Percentiles rank a stretch among this genome's conserved stretches.
phyloP scores from a whole-genome alignment of 2,797 vertebrate species.

The Sternotherus odoratus region DNA sequence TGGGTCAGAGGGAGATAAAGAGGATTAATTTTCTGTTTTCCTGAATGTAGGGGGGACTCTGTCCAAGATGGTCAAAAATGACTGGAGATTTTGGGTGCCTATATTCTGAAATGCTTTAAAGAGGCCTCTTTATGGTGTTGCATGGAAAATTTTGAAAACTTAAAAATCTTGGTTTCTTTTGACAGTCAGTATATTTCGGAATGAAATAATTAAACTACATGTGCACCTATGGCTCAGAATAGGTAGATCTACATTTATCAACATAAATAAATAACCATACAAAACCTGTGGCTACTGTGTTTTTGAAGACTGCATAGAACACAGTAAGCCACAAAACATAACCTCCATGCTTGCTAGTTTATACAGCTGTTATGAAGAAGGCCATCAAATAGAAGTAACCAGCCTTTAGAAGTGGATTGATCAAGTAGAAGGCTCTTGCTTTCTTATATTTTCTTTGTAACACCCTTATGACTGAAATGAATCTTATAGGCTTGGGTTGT shows the following conservation, averaged over 20 bases:
- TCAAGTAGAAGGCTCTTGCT: neutral
- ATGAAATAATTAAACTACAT: neutral
- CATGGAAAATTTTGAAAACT: neutral
- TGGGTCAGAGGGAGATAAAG: neutral
- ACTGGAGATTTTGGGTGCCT: neutral
- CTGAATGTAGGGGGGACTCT: neutral
- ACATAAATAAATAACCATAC: neutral
- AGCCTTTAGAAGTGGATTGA: neutral
- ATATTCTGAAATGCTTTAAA: neutral
- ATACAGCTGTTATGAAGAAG: neutral
- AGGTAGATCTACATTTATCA: neutral
- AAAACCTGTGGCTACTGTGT: neutral
- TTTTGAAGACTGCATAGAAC: neutral
- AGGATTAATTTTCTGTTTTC: neutral
- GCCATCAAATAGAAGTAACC: neutral
- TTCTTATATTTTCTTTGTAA: neutral
- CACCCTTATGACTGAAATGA: neutral
- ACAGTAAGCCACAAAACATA: neutral
- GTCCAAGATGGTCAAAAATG: neutral
- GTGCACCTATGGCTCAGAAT: neutral
- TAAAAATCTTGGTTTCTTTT: neutral
- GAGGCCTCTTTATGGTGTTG: neutral
- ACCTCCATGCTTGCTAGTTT: neutral
- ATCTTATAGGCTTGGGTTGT: neutral
- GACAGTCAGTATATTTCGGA: neutral